phyloP scores from a whole-genome alignment of 2,888 invertebrate genomes.

The Drosophila nigricruria region DNA sequence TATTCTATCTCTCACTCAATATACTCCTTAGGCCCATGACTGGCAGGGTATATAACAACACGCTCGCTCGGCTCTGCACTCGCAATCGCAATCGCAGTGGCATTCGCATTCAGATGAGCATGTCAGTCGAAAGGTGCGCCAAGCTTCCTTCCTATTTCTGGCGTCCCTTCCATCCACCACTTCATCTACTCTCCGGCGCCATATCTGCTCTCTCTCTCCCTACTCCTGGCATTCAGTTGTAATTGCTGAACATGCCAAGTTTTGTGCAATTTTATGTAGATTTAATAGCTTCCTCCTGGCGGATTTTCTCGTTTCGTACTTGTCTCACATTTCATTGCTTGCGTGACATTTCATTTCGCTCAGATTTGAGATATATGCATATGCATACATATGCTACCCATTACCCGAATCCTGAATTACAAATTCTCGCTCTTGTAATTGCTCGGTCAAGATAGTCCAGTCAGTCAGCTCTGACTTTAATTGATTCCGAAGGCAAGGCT shows the following conservation, averaged over 20 bases:
- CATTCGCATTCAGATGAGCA: slow-evolving; percentile 78
- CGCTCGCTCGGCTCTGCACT: slow-evolving; percentile 16
- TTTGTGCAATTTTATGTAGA: slow-evolving; percentile 79
- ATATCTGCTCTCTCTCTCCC: not conserved
- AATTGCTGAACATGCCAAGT: slow-evolving; percentile 80
- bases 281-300: slow-evolving; percentile 73
- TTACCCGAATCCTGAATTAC: slow-evolving; percentile 4
- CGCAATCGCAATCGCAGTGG: slow-evolving; percentile 24
- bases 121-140: slow-evolving; percentile 74
- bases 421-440: slow-evolving; percentile 32
- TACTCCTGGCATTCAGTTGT: slow-evolving; percentile 62
- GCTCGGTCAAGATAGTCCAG: slow-evolving; percentile 35
- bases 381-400: not conserved
- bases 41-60: slow-evolving; percentile 5
- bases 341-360: slow-evolving; percentile 74
- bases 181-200: no score
- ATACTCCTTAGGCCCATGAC: not conserved
- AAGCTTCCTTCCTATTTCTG: slow-evolving; percentile 19
- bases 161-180: no score
- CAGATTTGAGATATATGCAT: slow-evolving; percentile 54
- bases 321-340: slow-evolving; percentile 74
- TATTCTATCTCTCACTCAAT: not conserved
- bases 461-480: slow-evolving; percentile 35
- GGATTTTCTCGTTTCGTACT: slow-evolving; percentile 39
- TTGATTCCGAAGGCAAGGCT: slow-evolving; percentile 56